Evolutionary conservation across 2,113 vertebrate genomes (phyloP), one percentile per base, ranked within the genome.

Genomic region (Carollia perspicillata): DNA sequence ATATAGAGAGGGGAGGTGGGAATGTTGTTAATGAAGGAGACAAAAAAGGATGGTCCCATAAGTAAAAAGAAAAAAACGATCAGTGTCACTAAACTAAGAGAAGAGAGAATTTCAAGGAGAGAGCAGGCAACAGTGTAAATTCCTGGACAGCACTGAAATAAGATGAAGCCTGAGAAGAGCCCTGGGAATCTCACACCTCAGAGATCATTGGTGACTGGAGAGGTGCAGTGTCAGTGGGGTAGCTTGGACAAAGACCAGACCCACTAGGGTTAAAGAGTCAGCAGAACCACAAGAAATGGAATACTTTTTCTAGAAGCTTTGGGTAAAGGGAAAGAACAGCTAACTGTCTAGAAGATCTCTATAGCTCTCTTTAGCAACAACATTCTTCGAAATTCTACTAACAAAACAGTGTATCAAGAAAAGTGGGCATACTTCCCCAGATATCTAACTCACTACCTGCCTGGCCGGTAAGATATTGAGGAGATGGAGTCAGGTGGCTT

Each of bases 341-440:
- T 28, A 77, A 49, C 71, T 77, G 30, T 11, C 44, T 81, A 28
- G 44, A 74, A 49, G 35, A 75, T 86, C 74, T 97, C 89, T 30
- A 83, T 23, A 53, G 28, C 10, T 92, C 8, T 47, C 23, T 63
- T n/a, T 35, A 77, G 58, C 8, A 81, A 84, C 5, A 53, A 5
- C 1, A 7, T 40, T 44, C 17, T 30, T 20, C 49, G 42, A 69
- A 66, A 88, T 84, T 84, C 33, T 88, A 51, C 28, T 65, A 72
- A 49, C 35, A 37, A 85, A 37, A 7, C 0, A 66, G 44, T 30
- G 8, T 47, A 60, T 89, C 51, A 65, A 80, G 83, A 74, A 72
- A 35, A 20, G 16, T 37, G 4, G 40, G 26, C 40, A 51, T 4
- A 37, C 14, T 42, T 84, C 37, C 6, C 49, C 4, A 79, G 69